A percentile compares a stretch with the other conserved stretches of the same genome.
Conservation (phyloP, 2,113 vertebrate species). For the Ammodytes marinus region DNA sequence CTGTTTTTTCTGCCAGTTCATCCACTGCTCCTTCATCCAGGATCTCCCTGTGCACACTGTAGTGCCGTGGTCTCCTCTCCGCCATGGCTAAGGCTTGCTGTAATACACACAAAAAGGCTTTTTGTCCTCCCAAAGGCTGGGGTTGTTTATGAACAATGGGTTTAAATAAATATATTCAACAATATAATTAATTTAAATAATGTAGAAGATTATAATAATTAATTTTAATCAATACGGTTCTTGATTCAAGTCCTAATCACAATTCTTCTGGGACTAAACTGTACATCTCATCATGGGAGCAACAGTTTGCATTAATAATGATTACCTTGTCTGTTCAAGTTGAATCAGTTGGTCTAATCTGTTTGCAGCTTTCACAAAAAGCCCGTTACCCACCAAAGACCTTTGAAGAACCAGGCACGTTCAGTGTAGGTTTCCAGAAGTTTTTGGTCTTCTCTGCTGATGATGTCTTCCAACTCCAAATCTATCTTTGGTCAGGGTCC, state of each 20-base stretch:
- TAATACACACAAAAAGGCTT: neutral
- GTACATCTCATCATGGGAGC: neutral
- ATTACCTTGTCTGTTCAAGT: conserved; percentile 43
- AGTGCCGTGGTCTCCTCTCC: conserved; percentile 55
- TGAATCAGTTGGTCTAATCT: neutral
- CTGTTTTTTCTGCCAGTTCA: conserved; percentile 67
- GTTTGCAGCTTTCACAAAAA: neutral
- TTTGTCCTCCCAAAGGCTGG: neutral
- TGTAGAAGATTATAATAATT: too few species aligned
- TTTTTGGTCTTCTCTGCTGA: neutral
- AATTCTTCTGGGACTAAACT: neutral
- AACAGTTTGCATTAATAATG: conserved; percentile 15
- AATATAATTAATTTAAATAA: too few species aligned
- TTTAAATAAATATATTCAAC: too few species aligned
- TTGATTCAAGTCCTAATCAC: neutral
- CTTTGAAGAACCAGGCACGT: neutral
- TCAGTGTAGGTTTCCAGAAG: neutral
- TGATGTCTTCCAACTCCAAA: too few species aligned
- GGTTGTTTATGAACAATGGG: too few species aligned
- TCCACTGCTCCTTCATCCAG: conserved; percentile 80
- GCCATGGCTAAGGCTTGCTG: conserved; percentile 41
- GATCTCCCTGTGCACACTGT: conserved; percentile 74
- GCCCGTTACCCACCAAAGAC: neutral
- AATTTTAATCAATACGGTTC: too few species aligned
- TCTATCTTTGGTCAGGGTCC: too few species aligned